Conservation (phyloP, 2,113 vertebrate genomes). For the Papio anubis region DNA sequence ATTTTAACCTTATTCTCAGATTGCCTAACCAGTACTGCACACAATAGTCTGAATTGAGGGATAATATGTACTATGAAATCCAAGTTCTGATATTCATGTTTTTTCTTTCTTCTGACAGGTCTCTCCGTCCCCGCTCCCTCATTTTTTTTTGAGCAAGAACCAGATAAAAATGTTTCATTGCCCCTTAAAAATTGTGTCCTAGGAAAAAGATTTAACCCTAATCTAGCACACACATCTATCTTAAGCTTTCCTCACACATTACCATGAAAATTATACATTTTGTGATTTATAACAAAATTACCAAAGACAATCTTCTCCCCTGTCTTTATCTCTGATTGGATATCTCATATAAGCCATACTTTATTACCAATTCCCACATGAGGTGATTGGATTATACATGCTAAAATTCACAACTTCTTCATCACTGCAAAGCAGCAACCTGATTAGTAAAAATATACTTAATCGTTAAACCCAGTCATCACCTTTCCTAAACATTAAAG, state of each 20-base stretch:
- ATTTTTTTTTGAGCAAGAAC: not conserved
- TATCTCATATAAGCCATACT: not conserved
- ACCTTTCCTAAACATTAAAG: not conserved
- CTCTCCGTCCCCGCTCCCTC: not conserved
- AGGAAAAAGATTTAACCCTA: not conserved
- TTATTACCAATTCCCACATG: not conserved
- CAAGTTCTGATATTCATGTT: not conserved
- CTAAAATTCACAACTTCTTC: conserved; percentile 29
- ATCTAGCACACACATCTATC: not conserved
- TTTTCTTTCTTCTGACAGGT: not conserved
- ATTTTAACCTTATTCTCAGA: not conserved
- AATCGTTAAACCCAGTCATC: not conserved
- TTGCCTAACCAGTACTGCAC: accelerated
- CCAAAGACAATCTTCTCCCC: conserved; percentile 30
- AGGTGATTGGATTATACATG: conserved; percentile 37
- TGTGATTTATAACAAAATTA: conserved; percentile 38
- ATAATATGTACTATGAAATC: not conserved
- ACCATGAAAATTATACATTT: conserved; percentile 31
- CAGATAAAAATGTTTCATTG: not conserved
- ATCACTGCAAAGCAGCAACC: conserved; percentile 25
- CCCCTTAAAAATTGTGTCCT: not conserved
- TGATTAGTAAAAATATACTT: not conserved
- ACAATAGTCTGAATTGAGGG: not conserved
- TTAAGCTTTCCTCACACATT: not conserved
- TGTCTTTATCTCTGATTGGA: conserved; percentile 57